These are phyloP conservation scores for Chelon labrosus DNA, from an alignment of 2,797 vertebrate genomes.

Conservation along the genomic window DNA sequence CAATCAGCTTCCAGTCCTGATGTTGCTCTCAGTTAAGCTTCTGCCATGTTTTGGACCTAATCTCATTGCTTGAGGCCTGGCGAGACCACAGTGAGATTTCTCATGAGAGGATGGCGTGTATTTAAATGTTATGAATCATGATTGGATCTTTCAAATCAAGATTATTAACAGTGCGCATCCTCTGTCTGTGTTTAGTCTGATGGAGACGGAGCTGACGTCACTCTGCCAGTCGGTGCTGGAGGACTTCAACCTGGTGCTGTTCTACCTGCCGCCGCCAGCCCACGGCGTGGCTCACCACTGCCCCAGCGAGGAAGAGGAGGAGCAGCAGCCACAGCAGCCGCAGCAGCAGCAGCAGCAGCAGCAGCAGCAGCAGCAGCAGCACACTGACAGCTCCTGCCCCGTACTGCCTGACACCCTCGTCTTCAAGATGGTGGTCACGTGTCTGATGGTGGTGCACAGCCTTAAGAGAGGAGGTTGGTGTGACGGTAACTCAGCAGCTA, in stretches of 20 bases:
- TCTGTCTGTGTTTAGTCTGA: slow-evolving; percentile 76
- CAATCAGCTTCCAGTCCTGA: too few relatives aligned
- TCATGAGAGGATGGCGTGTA: too few relatives aligned
- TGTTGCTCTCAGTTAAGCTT: too few relatives aligned
- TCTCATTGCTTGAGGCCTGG: too few relatives aligned
- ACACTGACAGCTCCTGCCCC: slow-evolving; percentile 86
- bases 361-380: slow-evolving; percentile 50
- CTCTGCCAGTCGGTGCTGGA: slow-evolving; percentile 98
- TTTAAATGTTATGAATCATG: too few relatives aligned
- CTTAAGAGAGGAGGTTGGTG: slow-evolving; percentile 93
- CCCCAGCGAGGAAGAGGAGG: slow-evolving; percentile 92
- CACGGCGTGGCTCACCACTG: slow-evolving; percentile 80
- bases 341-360: slow-evolving; percentile 68
- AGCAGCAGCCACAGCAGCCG: slow-evolving; percentile 69
- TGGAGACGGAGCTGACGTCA: slow-evolving; percentile 93
- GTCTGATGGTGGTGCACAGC: slow-evolving; percentile 97
- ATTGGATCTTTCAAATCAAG: too few relatives aligned
- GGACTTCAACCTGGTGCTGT: slow-evolving; percentile 98
- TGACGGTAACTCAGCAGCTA: not conserved
- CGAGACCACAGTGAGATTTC: too few relatives aligned
- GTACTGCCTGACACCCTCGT: slow-evolving; percentile 93
- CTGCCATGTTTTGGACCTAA: too few relatives aligned
- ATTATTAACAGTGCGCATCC: not conserved
- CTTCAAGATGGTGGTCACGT: slow-evolving; percentile 96
- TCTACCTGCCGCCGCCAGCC: slow-evolving; percentile 91